These are phyloP conservation scores for Thymallus thymallus DNA, from an alignment of 2,113 vertebrate genomes.

Conservation along the genomic window DNA sequence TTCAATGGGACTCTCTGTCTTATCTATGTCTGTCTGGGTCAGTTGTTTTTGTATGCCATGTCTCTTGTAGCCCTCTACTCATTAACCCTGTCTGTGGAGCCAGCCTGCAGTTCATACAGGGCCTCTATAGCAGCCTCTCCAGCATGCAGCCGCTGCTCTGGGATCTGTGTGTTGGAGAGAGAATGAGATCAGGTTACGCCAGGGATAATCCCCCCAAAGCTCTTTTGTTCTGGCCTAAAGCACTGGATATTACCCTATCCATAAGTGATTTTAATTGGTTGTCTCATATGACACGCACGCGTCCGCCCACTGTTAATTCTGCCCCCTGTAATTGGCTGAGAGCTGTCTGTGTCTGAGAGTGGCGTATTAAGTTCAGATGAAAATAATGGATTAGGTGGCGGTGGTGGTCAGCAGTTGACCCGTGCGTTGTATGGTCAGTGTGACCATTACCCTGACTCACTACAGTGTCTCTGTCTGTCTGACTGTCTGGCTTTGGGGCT, in stretches of 20 bases:
- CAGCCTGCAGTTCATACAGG: too few species aligned
- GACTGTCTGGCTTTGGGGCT: conserved; percentile 57
- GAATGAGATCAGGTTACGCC: conserved; percentile 73
- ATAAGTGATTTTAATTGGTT: conserved; percentile 81
- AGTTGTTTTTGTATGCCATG: conserved; percentile 1
- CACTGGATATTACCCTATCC: conserved; percentile 69
- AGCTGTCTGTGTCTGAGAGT: conserved; percentile 39
- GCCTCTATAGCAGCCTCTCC: conserved; percentile 4
- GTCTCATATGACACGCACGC: conserved; percentile 69
- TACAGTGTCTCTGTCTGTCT: conserved; percentile 31
- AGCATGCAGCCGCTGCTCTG: conserved; percentile 32
- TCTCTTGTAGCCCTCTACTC: neutral
- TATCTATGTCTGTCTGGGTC: conserved; percentile 14
- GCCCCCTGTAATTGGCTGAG: conserved; percentile 63
- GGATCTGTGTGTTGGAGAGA: conserved; percentile 64
- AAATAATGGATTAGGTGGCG: conserved; percentile 70
- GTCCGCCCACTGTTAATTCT: conserved; percentile 64
- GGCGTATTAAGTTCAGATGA: conserved; percentile 64
- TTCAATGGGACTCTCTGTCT: conserved; percentile 7
- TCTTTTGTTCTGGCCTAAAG: conserved; percentile 74
- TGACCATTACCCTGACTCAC: conserved; percentile 64
- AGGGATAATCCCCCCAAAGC: conserved; percentile 74
- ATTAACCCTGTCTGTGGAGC: too few species aligned
- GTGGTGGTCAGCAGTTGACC: conserved; percentile 12
- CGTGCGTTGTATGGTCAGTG: conserved; percentile 20